Conservation (phyloP, 2,797 vertebrate genomes). For the Varecia variegata region DNA sequence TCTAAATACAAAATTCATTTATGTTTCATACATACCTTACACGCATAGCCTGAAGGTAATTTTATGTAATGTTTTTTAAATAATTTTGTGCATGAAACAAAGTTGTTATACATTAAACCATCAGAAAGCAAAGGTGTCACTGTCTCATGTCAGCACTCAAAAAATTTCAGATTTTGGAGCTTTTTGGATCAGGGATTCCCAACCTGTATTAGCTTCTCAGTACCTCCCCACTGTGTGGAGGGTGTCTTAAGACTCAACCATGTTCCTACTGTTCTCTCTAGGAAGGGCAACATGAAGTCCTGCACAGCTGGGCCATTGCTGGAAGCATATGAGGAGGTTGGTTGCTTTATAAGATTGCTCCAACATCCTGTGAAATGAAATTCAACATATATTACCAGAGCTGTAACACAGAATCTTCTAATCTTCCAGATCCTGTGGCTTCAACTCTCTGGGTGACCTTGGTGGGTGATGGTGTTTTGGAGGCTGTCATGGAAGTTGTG, state of each 20-base stretch:
- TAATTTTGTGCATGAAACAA: background rate
- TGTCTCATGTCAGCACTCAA: background rate
- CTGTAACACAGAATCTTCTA: background rate
- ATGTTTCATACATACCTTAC: no score
- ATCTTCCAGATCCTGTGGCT: background rate
- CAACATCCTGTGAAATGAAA: background rate
- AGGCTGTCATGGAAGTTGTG: background rate
- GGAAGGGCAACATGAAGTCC: background rate
- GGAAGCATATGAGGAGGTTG: background rate
- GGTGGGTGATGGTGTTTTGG: background rate
- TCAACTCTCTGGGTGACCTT: background rate
- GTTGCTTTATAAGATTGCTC: background rate
- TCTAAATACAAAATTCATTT: no score
- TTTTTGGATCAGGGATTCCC: background rate
- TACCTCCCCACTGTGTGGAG: background rate
- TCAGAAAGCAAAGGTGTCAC: background rate
- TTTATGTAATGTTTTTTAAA: no score
- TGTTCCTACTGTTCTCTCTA: background rate
- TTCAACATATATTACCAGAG: background rate
- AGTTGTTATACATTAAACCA: background rate
- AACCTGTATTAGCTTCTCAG: background rate
- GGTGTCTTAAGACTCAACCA: background rate
- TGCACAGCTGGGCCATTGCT: background rate
- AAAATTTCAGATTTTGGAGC: background rate
- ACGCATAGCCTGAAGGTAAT: no score